Conservation (phyloP, 2,113 vertebrate species). For the Abramis brama region DNA sequence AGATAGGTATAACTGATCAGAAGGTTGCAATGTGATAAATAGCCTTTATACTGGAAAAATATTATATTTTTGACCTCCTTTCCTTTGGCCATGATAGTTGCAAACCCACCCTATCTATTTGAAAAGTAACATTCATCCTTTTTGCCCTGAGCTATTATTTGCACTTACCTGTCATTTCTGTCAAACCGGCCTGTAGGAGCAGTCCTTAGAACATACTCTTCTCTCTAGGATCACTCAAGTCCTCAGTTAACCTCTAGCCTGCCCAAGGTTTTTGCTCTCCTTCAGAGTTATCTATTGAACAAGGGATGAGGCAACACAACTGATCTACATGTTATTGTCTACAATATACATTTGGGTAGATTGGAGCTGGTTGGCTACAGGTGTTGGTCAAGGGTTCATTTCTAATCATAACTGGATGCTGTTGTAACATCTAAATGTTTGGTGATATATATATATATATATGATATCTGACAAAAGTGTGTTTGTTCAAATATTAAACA, state of each 20-base stretch:
- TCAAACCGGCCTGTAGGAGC: background rate
- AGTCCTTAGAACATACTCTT: background rate
- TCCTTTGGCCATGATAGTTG: background rate
- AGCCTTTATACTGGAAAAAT: background rate
- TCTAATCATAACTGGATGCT: background rate
- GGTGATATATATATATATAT: background rate
- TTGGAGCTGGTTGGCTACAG: too few species aligned
- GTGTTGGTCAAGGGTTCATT: background rate
- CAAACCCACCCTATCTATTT: background rate
- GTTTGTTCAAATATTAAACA: background rate
- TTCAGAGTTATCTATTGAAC: background rate
- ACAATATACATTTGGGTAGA: too few species aligned
- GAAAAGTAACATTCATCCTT: background rate
- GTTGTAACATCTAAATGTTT: background rate
- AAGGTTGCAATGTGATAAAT: background rate
- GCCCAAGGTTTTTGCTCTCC: background rate
- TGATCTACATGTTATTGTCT: too few species aligned
- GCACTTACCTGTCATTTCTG: conserved; percentile 1
- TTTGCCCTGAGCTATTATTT: background rate
- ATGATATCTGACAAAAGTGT: too few species aligned
- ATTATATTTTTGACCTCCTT: background rate
- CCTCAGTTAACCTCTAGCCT: background rate
- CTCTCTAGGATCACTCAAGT: conserved; percentile 10
- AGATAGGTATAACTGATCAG: background rate
- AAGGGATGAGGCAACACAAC: background rate